Evolutionary conservation across 2,113 vertebrate species (phyloP).

Genomic region (Phylloscopus whistleri): DNA sequence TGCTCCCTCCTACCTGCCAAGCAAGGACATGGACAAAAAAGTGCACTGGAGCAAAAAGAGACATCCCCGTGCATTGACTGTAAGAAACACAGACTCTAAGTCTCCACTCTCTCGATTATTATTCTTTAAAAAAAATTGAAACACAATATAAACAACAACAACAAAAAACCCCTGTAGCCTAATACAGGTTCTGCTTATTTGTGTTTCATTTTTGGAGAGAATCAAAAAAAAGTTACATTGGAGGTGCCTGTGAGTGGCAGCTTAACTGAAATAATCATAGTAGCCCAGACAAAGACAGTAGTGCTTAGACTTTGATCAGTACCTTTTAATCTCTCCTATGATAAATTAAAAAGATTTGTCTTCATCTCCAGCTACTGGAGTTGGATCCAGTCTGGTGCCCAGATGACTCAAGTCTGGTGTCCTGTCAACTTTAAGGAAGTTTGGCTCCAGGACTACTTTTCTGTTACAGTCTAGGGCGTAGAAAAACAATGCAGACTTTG

Average conservation of each 20-base stretch:
- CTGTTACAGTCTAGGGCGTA: background rate
- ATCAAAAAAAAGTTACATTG: background rate
- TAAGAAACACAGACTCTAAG: background rate
- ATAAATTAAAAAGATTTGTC: conserved; percentile 18
- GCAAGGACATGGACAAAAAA: background rate
- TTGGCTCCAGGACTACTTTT: conserved; percentile 12
- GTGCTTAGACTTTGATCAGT: background rate
- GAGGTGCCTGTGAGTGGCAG: background rate
- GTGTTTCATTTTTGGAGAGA: background rate
- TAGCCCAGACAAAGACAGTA: background rate
- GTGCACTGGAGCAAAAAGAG: background rate
- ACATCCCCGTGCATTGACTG: background rate
- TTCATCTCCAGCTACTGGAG: background rate
- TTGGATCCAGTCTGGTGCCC: conserved; percentile 44
- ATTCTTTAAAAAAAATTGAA: background rate
- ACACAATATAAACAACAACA: background rate
- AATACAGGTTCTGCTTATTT: background rate
- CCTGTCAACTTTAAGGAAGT: conserved; percentile 37
- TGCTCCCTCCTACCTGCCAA: background rate
- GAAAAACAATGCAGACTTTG: background rate
- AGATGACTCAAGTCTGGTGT: conserved; percentile 48
- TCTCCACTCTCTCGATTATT: background rate
- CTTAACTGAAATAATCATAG: background rate
- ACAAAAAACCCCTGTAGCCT: background rate
- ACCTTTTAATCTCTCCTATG: conserved; percentile 27